Conservation (phyloP, 1,140 invertebrate genomes). For the Lanistes nyassanus region DNA sequence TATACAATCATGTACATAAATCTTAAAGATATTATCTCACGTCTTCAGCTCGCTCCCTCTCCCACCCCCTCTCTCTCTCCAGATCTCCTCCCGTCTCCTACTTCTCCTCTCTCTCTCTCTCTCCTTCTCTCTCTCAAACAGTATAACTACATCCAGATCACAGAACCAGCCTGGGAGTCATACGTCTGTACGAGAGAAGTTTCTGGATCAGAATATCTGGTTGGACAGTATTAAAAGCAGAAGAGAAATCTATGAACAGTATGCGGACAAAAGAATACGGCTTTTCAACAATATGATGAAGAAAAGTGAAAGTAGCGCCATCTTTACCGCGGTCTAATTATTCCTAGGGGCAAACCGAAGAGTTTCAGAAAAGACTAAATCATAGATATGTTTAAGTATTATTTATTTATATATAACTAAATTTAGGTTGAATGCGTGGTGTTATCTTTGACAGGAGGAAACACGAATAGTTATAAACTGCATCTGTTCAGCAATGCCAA, state of each 20-base stretch:
- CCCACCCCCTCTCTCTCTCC: constrained; percentile 8
- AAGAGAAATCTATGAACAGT: neutral
- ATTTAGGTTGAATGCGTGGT: too few species aligned
- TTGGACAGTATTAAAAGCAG: neutral
- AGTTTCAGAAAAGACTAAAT: too few species aligned
- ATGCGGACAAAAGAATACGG: neutral
- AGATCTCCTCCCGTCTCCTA: neutral
- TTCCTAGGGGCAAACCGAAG: too few species aligned
- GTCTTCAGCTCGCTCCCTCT: constrained; percentile 13
- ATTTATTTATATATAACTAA: too few species aligned
- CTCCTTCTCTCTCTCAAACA: neutral
- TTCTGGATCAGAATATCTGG: neutral
- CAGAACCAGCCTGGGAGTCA: neutral
- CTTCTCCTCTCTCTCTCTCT: constrained; percentile 10
- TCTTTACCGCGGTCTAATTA: too few species aligned
- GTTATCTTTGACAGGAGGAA: too few species aligned
- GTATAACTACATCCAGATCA: neutral
- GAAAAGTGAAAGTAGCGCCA: too few species aligned
- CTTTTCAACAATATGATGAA: neutral
- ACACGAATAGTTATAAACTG: too few species aligned
- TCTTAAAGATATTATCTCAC: too few species aligned
- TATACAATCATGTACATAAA: too few species aligned
- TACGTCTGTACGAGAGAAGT: neutral
- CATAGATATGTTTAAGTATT: too few species aligned
- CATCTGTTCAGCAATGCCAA: too few species aligned